Evolutionary conservation across 2,113 vertebrate species (phyloP).

Genomic region (Madoqua kirkii): DNA sequence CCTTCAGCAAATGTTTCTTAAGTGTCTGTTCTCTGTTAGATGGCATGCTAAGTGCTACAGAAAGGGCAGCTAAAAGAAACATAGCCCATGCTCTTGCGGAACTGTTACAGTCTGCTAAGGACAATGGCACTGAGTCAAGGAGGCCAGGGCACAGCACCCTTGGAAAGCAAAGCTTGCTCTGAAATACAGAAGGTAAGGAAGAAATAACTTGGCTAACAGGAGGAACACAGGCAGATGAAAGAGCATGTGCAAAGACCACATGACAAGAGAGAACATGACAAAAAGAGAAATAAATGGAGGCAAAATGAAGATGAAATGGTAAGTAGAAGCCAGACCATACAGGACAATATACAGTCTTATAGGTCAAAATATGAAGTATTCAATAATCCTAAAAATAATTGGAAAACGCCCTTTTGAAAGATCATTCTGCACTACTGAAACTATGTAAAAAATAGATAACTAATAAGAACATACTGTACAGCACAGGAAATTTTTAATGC

Average conservation of each 20-base stretch:
- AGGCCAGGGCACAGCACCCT: not conserved
- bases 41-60: accelerated
- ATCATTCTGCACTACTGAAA: not conserved
- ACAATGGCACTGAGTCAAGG: too few species aligned
- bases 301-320: not conserved
- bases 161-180: not conserved
- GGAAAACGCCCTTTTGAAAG: not conserved
- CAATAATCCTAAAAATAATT: not conserved
- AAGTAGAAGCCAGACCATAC: not conserved
- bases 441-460: not conserved
- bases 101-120: accelerated
- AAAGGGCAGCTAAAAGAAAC: not conserved
- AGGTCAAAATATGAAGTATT: not conserved
- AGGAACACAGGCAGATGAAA: not conserved
- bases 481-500: not conserved
- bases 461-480: not conserved
- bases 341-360: not conserved
- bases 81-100: accelerated
- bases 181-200: not conserved
- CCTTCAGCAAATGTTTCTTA: not conserved
- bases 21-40: not conserved
- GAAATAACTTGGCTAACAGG: not conserved
- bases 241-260: not conserved
- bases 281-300: not conserved
- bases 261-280: accelerated